phyloP scores from a whole-genome alignment of 1,140 invertebrate genomes.

The Rhizoglyphus robini region DNA sequence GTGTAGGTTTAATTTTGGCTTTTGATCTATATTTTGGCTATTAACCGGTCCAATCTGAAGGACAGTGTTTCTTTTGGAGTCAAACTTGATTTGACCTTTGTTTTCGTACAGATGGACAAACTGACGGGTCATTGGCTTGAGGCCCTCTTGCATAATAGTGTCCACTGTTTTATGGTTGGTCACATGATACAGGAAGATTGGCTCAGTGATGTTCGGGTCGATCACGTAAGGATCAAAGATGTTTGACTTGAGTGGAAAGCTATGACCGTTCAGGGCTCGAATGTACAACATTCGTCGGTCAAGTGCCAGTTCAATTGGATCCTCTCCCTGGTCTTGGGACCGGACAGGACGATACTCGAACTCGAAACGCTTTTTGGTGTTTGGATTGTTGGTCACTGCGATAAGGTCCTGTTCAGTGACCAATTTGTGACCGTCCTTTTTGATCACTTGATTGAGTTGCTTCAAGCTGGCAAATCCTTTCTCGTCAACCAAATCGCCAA shows the following conservation, averaged over 20 bases:
- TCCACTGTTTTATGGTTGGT: background rate
- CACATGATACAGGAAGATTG: constrained; percentile 4
- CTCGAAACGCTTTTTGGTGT: constrained; percentile 1
- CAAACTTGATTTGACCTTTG: background rate
- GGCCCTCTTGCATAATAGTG: background rate
- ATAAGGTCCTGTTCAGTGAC: background rate
- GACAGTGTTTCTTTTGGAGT: constrained; percentile 1
- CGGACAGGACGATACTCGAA: background rate
- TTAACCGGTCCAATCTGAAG: constrained; percentile 1
- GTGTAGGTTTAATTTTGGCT: background rate
- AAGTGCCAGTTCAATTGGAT: background rate
- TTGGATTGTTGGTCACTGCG: background rate
- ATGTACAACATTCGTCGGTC: background rate
- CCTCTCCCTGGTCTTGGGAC: background rate
- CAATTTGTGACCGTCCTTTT: background rate
- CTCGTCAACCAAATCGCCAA: background rate
- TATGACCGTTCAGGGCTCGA: constrained; percentile 7
- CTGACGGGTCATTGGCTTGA: background rate
- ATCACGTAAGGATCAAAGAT: background rate
- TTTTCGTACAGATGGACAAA: constrained; percentile 9
- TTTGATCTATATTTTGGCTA: background rate
- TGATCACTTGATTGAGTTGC: background rate
- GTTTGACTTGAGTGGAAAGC: constrained; percentile 1
- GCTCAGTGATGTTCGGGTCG: background rate
- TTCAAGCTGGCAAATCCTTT: background rate